A percentile compares a stretch with the other conserved stretches of the same genome.
phyloP scores from a whole-genome alignment of 2,797 vertebrate species.

The Hafferia zeledoni region DNA sequence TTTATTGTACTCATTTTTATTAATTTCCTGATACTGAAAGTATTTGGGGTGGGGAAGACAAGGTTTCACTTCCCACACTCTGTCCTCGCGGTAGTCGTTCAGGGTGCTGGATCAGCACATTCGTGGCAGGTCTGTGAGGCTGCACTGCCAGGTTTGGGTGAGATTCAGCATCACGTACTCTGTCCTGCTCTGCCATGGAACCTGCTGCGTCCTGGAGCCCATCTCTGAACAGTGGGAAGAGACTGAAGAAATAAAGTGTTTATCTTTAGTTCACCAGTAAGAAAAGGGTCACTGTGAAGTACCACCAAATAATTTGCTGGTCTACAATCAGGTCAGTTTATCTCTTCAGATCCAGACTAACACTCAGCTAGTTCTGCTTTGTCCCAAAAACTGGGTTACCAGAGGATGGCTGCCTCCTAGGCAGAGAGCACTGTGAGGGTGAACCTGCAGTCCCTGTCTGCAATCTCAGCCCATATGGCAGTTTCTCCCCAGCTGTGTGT shows the following conservation, averaged over 20 bases:
- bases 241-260: neutral
- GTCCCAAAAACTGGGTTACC: neutral
- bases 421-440: rapidly evolving
- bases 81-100: neutral
- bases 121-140: neutral
- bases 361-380: neutral
- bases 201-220: neutral
- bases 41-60: neutral
- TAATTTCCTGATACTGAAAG: slow-evolving; percentile 59
- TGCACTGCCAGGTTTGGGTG: rapidly evolving
- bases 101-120: neutral
- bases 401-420: rapidly evolving
- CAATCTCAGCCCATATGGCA: neutral
- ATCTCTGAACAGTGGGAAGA: neutral
- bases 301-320: neutral
- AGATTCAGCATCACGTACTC: rapidly evolving
- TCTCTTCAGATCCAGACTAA: neutral
- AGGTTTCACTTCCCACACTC: slow-evolving; percentile 22
- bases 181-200: neutral
- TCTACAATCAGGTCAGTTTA: neutral
- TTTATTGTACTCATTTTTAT: slow-evolving; percentile 58
- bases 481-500: neutral
- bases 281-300: neutral
- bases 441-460: neutral
- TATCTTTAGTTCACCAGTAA: neutral